Evolutionary conservation across 2,113 vertebrate genomes (phyloP), one percentile per base, ranked within the genome.

Genomic region (Halcyon senegalensis): DNA sequence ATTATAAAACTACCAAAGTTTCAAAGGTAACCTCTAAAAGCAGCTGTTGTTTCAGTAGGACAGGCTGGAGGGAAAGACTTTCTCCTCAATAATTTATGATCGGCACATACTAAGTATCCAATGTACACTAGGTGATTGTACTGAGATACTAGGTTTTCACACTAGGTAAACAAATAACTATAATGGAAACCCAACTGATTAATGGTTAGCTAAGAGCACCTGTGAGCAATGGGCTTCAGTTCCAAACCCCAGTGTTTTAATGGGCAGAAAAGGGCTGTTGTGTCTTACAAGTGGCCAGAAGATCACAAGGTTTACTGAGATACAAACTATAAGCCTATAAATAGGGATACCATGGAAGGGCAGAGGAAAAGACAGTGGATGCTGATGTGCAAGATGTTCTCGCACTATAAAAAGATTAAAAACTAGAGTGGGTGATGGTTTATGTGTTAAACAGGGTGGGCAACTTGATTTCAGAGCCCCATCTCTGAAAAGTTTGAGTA

Each of bases 111-210:
- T 85, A 73, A 84, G 77, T 97, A 51, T 95, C 93, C 70, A 27
- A 28, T 85, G 59, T 55, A 56, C 0, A 16, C 77, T 91, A 94
- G 41, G 89, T 91, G 80, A 94, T 85, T 94, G 89, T 67, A 77
- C 77, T 83, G 80, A 91, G 96, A 91, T 94, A 82, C 70, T 97
- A 94, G 94, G 94, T 94, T 97, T 97, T 97, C 96, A 97, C 89
- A 94, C 70, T 19, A 74, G 74, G 96, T 92, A 97, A 96, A 93
- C 94, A 95, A 96, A 92, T 96, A 90, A 89, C 59, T 55, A 72
- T 82, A 94, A 95, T 95, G 91, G 91, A 97, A 94, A 95, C 17
- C 48, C 23, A 70, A 75, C 7, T 81, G 37, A 92, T 89, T 92
- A 96, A 92, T 18, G 17, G 70, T 76, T 93, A 93, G 69, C 84